Evolutionary conservation across 2,113 vertebrate genomes (phyloP).

Genomic region (Chaenocephalus aceratus): DNA sequence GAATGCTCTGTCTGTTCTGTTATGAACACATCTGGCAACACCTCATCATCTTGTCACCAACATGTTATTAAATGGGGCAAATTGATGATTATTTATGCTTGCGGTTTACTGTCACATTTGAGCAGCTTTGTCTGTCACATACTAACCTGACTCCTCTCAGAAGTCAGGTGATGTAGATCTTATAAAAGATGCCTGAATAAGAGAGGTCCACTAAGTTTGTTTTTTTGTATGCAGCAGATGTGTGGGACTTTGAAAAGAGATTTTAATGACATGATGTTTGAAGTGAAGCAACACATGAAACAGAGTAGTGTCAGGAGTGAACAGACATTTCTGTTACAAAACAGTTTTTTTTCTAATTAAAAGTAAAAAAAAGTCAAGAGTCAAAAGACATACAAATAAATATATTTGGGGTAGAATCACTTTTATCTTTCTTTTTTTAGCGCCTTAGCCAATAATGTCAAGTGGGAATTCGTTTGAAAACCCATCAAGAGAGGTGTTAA

Average conservation of each 20-base stretch:
- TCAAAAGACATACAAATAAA: no score
- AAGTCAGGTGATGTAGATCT: background rate
- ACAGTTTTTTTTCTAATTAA: no score
- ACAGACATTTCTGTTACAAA: background rate
- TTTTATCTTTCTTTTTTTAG: background rate
- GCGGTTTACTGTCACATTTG: constrained; percentile 5
- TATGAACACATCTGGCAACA: constrained; percentile 1
- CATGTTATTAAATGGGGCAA: background rate
- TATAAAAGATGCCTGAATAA: constrained; percentile 22
- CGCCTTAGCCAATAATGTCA: constrained; percentile 2
- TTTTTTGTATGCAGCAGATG: constrained; percentile 18
- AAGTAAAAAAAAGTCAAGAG: no score
- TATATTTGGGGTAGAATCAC: background rate
- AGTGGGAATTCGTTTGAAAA: background rate
- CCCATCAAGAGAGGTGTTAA: background rate
- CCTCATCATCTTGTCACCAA: constrained; percentile 6
- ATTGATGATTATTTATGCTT: constrained; percentile 25
- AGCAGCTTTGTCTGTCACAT: constrained; percentile 22
- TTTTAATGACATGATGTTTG: constrained; percentile 47
- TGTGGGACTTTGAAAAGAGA: constrained; percentile 7
- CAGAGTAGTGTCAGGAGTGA: background rate
- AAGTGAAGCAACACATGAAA: constrained; percentile 14
- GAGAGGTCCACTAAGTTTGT: background rate
- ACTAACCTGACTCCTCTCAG: constrained; percentile 23
- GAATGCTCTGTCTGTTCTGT: background rate